Evolutionary conservation across 2,888 invertebrate genomes (phyloP).

Genomic region (Tetragonula carbonaria): DNA sequence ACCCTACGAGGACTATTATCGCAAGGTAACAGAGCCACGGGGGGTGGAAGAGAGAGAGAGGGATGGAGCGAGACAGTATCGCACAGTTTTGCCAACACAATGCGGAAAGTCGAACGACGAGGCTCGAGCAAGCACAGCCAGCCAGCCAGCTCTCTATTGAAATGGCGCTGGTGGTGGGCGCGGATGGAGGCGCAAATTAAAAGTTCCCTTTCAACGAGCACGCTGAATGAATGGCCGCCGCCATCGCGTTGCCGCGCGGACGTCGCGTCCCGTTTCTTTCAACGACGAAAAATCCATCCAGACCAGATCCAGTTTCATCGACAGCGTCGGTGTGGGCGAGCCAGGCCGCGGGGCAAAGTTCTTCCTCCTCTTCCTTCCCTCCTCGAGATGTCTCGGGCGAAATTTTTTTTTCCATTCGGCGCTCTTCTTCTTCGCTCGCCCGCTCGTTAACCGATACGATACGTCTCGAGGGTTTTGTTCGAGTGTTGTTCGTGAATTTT

Average conservation of each 20-base stretch:
- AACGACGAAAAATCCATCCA: slow-evolving; percentile 25
- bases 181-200: slow-evolving; percentile 42
- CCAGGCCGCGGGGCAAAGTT: slow-evolving; percentile 35
- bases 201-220: slow-evolving; percentile 39
- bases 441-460: slow-evolving; percentile 60
- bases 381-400: slow-evolving; percentile 30
- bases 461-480: slow-evolving; percentile 44
- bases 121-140: not conserved
- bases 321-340: slow-evolving; percentile 8
- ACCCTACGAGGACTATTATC: not conserved
- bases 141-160: slow-evolving; percentile 22
- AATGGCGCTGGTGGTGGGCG: slow-evolving; percentile 7
- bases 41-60: no score
- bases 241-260: not conserved
- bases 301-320: slow-evolving; percentile 47
- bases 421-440: not conserved
- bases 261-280: slow-evolving; percentile 36
- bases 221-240: not conserved
- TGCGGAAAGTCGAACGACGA: not conserved
- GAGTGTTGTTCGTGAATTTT: slow-evolving; percentile 47
- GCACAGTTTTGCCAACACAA: slow-evolving; percentile 4
- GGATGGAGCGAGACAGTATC: not conserved
- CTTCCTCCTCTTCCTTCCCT: not conserved
- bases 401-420: slow-evolving; percentile 48
- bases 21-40: not conserved